These are phyloP conservation scores for Melanostigma gelatinosum DNA, from an alignment of 2,113 vertebrate genomes.

Conservation along the genomic window DNA sequence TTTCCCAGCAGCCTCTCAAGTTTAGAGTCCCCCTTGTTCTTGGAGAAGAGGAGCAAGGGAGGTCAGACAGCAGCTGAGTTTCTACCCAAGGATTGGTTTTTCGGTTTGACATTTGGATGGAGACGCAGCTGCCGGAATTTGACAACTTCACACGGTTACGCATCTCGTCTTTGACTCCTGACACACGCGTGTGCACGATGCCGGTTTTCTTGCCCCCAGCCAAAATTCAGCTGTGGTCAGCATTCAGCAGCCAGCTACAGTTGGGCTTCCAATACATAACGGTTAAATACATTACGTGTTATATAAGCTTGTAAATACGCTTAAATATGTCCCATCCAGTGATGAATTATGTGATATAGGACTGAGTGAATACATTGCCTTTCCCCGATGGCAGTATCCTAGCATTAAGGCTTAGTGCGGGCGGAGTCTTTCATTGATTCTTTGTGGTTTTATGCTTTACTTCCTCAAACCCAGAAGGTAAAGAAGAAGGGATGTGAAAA, in stretches of 20 bases:
- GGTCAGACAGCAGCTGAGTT: conserved; percentile 16
- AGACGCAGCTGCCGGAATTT: conserved; percentile 14
- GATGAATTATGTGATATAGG: conserved; percentile 43
- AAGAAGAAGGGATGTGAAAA: not conserved
- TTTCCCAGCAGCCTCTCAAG: conserved; percentile 67
- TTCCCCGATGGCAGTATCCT: conserved; percentile 73
- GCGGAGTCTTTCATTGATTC: conserved; percentile 19
- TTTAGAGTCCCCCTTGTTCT: conserved; percentile 41
- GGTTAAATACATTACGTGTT: conserved; percentile 45
- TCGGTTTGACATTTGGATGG: conserved; percentile 14
- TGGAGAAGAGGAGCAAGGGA: not conserved
- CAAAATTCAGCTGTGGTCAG: conserved; percentile 28
- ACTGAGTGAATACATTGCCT: conserved; percentile 42
- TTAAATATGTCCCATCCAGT: conserved; percentile 38
- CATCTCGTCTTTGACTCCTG: conserved; percentile 7
- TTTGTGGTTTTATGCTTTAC: conserved; percentile 1
- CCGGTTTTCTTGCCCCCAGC: not conserved
- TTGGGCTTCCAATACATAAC: conserved; percentile 53
- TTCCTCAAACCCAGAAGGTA: conserved; percentile 12
- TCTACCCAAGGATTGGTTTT: not conserved
- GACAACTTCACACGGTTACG: not conserved
- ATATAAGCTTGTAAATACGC: conserved; percentile 56
- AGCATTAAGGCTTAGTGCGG: conserved; percentile 77
- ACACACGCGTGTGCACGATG: conserved; percentile 1
- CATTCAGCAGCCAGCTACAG: conserved; percentile 51